A percentile compares a stretch with the other conserved stretches of the same genome.
Conservation (phyloP, 2,797 vertebrate species). For the Gymnoscopelus microlampas region DNA sequence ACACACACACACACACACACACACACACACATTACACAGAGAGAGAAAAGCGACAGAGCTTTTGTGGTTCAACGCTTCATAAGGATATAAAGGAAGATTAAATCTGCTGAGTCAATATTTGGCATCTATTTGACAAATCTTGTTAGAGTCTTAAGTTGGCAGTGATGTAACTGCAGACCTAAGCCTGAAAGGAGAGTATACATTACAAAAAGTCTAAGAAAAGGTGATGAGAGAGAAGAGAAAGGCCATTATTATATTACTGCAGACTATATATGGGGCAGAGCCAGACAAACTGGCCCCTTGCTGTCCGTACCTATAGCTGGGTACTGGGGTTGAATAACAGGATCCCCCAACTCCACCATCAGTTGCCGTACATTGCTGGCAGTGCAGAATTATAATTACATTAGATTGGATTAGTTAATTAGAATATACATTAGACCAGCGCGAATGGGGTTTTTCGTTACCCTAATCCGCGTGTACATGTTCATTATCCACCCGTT, state of each 20-base stretch:
- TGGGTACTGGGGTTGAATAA: too few relatives aligned
- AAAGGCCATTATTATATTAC: constrained; percentile 7
- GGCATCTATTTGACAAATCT: constrained; percentile 3
- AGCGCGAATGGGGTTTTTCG: too few relatives aligned
- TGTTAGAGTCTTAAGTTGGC: constrained; percentile 12
- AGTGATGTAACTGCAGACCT: neutral
- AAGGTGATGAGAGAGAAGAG: neutral
- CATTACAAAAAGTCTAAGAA: neutral
- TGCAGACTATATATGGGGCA: constrained; percentile 1
- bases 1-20: neutral
- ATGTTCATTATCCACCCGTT: too few relatives aligned
- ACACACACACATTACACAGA: neutral
- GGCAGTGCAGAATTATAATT: too few relatives aligned
- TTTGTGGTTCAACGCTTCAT: constrained; percentile 10
- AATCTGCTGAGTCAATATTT: constrained; percentile 10
- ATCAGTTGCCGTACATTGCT: too few relatives aligned
- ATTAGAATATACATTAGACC: neutral
- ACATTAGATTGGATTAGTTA: too few relatives aligned
- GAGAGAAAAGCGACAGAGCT: constrained; percentile 8
- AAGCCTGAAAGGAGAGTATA: neutral
- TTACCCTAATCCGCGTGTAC: too few relatives aligned
- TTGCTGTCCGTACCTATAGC: too few relatives aligned
- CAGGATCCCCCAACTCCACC: too few relatives aligned
- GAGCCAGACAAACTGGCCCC: neutral
- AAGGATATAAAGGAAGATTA: neutral